Evolutionary conservation across 2,113 vertebrate genomes (phyloP).

Genomic region (Semicossyphus pulcher): DNA sequence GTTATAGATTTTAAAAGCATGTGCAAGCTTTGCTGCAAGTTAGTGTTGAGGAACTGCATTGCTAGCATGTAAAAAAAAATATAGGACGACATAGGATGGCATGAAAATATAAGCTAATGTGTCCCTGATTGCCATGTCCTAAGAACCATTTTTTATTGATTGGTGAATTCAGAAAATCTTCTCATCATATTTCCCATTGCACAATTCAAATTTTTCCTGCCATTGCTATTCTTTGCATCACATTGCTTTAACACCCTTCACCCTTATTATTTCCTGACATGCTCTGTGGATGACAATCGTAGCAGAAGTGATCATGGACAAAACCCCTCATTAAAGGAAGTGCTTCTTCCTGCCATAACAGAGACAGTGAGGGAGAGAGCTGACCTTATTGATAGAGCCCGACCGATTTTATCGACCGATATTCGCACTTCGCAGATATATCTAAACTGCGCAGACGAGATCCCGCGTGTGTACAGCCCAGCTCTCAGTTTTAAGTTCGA

Average conservation of each 20-base stretch:
- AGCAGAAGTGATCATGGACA: conserved; percentile 20
- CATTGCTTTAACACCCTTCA: conserved; percentile 3
- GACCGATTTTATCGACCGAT: too few relatives aligned
- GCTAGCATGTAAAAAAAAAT: too few relatives aligned
- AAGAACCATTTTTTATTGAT: too few relatives aligned
- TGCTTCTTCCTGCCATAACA: conserved; percentile 2
- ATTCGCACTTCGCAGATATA: too few relatives aligned
- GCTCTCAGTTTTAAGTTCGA: too few relatives aligned
- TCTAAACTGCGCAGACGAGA: too few relatives aligned
- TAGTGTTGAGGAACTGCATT: too few relatives aligned
- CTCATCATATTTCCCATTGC: background rate
- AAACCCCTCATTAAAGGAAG: conserved; percentile 45
- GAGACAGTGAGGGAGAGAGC: background rate
- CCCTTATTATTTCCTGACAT: conserved; percentile 10
- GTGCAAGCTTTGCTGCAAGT: too few relatives aligned
- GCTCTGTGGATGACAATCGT: conserved; percentile 13
- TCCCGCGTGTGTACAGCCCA: too few relatives aligned
- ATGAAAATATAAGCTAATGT: too few relatives aligned
- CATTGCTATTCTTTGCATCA: background rate
- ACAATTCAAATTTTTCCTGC: background rate
- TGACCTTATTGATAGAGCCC: conserved; percentile 48
- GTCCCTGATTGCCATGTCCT: background rate
- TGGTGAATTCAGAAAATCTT: background rate
- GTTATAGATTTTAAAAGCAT: too few relatives aligned
- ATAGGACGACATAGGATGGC: too few relatives aligned